Evolutionary conservation across 2,888 invertebrate species (phyloP).

Genomic region (Eupithecia centaureata): DNA sequence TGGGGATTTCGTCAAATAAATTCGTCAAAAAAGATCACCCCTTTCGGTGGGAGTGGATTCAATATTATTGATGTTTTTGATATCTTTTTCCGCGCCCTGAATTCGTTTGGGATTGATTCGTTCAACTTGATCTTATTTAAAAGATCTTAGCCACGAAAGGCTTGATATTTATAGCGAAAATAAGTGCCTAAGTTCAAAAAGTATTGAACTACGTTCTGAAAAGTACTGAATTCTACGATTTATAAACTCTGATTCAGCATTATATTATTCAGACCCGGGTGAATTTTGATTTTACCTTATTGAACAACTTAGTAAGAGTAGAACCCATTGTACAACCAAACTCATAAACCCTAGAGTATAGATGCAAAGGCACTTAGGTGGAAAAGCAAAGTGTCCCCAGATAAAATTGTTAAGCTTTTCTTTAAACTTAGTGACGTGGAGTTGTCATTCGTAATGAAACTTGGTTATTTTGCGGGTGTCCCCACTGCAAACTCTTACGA

Average conservation of each 20-base stretch:
- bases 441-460: slow-evolving; percentile 46
- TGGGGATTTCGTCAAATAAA: slow-evolving; percentile 46
- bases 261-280: background rate
- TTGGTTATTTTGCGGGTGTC: slow-evolving; percentile 49
- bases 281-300: background rate
- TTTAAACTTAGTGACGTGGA: slow-evolving; percentile 39
- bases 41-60: slow-evolving; percentile 34
- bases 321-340: background rate
- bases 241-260: background rate
- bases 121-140: slow-evolving; percentile 11
- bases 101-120: slow-evolving; percentile 18
- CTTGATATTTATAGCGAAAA: background rate
- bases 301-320: background rate
- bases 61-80: slow-evolving; percentile 43
- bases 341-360: background rate
- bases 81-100: slow-evolving; percentile 31
- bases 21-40: slow-evolving; percentile 41
- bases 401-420: slow-evolving; percentile 35
- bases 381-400: slow-evolving; percentile 1
- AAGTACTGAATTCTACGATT: too few species aligned
- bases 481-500: slow-evolving; percentile 46
- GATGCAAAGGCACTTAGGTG: slow-evolving; percentile 1
- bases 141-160: background rate
- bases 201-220: too few species aligned
- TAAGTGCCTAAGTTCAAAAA: too few species aligned